Evolutionary conservation across 2,888 invertebrate species (phyloP).

Genomic region (Iselma pallidipennis): DNA sequence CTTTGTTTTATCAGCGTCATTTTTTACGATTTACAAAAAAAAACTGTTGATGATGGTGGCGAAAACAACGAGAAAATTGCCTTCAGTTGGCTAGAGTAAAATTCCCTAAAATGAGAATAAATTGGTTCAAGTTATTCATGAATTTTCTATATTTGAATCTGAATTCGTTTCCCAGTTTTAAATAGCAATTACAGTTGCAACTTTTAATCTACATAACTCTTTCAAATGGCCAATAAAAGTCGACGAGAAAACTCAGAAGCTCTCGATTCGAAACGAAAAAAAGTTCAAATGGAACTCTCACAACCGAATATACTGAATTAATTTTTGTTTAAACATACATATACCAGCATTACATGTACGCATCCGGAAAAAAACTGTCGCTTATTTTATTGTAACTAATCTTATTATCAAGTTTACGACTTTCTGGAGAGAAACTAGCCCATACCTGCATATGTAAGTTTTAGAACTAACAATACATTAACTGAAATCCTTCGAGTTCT

Average conservation of each 20-base stretch:
- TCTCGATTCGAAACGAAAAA: conserved; percentile 46
- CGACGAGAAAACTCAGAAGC: conserved; percentile 51
- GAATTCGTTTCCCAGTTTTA: conserved; percentile 47
- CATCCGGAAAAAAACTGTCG: background rate
- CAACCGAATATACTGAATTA: conserved; percentile 27
- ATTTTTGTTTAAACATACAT: conserved; percentile 8
- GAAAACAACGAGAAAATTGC: background rate
- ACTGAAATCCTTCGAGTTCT: background rate
- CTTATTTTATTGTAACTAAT: background rate
- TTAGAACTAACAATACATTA: too few relatives aligned
- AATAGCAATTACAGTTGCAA: conserved; percentile 52
- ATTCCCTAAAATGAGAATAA: conserved; percentile 3
- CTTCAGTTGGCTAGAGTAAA: background rate
- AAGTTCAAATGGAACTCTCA: conserved; percentile 33
- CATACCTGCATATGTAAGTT: too few relatives aligned
- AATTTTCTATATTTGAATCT: conserved; percentile 41
- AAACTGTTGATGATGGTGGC: background rate
- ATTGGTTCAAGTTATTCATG: conserved; percentile 40
- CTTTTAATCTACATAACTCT: conserved; percentile 53
- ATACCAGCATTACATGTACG: too few relatives aligned
- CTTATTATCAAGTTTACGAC: too few relatives aligned
- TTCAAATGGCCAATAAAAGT: conserved; percentile 47
- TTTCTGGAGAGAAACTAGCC: too few relatives aligned
- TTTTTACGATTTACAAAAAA: background rate
- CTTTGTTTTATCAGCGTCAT: too few relatives aligned